Evolutionary conservation across 2,888 invertebrate species (phyloP).

Genomic region (Scelioninae gen. 1): DNA sequence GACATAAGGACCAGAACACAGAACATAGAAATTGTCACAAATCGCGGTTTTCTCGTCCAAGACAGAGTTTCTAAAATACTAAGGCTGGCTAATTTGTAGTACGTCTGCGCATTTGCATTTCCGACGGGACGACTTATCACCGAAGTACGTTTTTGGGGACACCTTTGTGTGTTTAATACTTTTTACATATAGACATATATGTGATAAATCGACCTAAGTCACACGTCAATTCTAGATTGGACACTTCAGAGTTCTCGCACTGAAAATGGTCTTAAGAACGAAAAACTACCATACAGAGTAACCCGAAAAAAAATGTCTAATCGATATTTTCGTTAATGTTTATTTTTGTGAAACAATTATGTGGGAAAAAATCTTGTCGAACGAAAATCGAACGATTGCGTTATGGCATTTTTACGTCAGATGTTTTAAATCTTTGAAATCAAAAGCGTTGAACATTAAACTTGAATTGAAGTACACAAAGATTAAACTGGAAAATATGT

Average conservation of each 20-base stretch:
- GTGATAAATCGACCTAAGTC: constrained; percentile 26
- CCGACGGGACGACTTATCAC: constrained; percentile 19
- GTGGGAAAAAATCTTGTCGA: not conserved
- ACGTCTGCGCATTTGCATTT: constrained; percentile 18
- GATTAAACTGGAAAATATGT: no score
- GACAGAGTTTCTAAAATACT: constrained; percentile 16
- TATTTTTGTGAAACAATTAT: constrained; percentile 19
- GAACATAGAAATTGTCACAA: constrained; percentile 4
- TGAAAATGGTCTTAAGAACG: constrained; percentile 12
- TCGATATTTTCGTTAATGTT: constrained; percentile 37
- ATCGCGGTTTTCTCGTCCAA: constrained; percentile 1
- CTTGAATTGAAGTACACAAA: not conserved
- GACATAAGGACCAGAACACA: constrained; percentile 6
- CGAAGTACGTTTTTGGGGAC: constrained; percentile 21
- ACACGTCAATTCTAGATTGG: constrained; percentile 56
- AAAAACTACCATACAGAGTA: not conserved
- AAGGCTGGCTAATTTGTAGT: constrained; percentile 23
- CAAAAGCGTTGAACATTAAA: not conserved
- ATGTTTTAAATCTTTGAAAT: not conserved
- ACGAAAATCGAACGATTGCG: constrained; percentile 44
- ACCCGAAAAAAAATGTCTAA: constrained; percentile 39
- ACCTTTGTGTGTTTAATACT: constrained; percentile 31
- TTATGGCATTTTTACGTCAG: constrained; percentile 21
- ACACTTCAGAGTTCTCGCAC: constrained; percentile 51
- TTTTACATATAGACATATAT: constrained; percentile 30